Conservation (phyloP, 2,888 invertebrate genomes). For the Lasius platythorax region DNA sequence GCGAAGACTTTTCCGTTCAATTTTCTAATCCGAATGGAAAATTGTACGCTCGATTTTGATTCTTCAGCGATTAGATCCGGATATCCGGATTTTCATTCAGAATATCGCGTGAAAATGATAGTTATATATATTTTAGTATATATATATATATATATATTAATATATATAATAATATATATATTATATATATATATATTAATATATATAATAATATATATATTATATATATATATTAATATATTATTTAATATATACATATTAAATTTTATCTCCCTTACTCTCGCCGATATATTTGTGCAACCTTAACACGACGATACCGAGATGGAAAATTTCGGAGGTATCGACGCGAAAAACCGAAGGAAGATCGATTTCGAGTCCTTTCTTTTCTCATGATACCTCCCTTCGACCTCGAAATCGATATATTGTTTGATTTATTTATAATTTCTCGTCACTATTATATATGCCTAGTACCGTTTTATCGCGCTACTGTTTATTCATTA, state of each 20-base stretch:
- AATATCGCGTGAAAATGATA: not conserved
- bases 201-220: not conserved
- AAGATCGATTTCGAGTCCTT: slow-evolving; percentile 41
- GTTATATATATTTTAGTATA: slow-evolving; percentile 9
- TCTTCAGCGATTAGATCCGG: not conserved
- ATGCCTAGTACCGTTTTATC: slow-evolving; percentile 25
- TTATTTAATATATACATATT: not conserved
- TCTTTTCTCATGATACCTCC: not conserved
- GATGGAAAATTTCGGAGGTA: slow-evolving; percentile 11
- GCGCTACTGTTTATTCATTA: slow-evolving; percentile 17
- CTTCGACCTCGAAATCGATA: not conserved
- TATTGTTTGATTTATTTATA: slow-evolving; percentile 6
- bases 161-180: not conserved
- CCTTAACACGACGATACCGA: slow-evolving; percentile 16
- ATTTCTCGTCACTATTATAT: slow-evolving; percentile 11
- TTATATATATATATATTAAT: not conserved
- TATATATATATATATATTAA: not conserved
- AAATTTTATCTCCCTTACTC: not conserved
- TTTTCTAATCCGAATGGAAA: not conserved
- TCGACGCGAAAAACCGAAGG: not conserved
- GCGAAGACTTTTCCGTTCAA: not conserved
- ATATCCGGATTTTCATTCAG: not conserved
- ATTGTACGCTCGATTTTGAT: slow-evolving; percentile 7
- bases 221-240: not conserved
- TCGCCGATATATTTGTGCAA: slow-evolving; percentile 8